Evolutionary conservation across 2,797 vertebrate species (phyloP).

Genomic region (Enteromius afrohamiltoni): DNA sequence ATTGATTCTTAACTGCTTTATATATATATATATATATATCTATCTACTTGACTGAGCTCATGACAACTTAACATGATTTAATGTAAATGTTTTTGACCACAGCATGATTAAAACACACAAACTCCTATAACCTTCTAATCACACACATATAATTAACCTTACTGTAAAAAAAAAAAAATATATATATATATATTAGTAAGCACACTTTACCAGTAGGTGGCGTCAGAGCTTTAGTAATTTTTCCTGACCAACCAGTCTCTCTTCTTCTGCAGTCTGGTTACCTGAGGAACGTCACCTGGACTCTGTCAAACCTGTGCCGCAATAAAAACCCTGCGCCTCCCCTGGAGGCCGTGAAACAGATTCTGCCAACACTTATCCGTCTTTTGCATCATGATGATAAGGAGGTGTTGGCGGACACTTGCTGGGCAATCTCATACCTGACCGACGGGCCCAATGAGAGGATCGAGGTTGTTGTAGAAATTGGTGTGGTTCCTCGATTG

Average conservation of each 20-base stretch:
- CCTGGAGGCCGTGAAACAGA: constrained; percentile 83
- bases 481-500: constrained; percentile 85
- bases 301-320: constrained; percentile 95
- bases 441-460: constrained; percentile 96
- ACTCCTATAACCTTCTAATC: too few relatives aligned
- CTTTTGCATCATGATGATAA: constrained; percentile 87
- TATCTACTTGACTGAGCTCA: neutral
- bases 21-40: too few relatives aligned
- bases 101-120: too few relatives aligned
- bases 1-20: neutral
- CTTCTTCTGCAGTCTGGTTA: constrained; percentile 82
- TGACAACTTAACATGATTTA: neutral
- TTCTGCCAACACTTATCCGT: constrained; percentile 86
- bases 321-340: constrained; percentile 97
- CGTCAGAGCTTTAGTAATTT: neutral
- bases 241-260: neutral
- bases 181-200: too few relatives aligned
- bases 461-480: constrained; percentile 91
- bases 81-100: neutral
- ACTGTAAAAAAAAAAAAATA: too few relatives aligned
- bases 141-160: too few relatives aligned
- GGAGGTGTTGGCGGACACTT: constrained; percentile 92
- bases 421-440: constrained; percentile 96
- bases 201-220: constrained; percentile 60
- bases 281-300: constrained; percentile 95